These are phyloP conservation scores for Papilio glaucus DNA, from an alignment of 1,140 invertebrate genomes.

Conservation along the genomic window DNA sequence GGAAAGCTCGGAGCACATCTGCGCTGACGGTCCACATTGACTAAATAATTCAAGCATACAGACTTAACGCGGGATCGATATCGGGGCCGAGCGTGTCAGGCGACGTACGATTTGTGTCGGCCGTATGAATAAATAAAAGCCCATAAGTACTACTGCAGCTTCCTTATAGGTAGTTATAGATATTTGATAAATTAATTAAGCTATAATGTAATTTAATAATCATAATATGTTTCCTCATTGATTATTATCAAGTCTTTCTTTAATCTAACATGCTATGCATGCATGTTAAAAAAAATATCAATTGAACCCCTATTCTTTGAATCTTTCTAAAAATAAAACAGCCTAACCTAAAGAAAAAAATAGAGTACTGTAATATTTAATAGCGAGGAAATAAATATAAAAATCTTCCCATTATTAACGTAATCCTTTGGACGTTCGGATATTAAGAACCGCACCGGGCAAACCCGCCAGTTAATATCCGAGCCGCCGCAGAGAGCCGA, in stretches of 20 bases:
- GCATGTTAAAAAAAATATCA: no score
- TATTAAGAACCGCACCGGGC: conserved; percentile 14
- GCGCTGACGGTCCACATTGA: not conserved
- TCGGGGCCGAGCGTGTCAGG: not conserved
- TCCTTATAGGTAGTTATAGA: not conserved
- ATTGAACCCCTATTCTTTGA: no score
- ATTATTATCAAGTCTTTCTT: no score
- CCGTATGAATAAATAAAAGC: conserved; percentile 5
- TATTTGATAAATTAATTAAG: not conserved
- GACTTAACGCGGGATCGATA: conserved; percentile 1
- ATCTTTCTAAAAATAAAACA: no score
- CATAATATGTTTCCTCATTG: no score
- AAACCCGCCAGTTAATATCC: not conserved
- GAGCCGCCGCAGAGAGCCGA: not conserved
- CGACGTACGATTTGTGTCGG: not conserved
- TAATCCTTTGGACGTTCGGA: not conserved
- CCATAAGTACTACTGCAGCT: not conserved
- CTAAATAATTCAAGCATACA: conserved; percentile 11
- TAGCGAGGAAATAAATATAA: not conserved
- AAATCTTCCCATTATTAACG: conserved; percentile 1
- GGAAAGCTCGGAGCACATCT: not conserved
- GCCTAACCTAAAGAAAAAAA: no score
- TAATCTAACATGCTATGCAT: no score
- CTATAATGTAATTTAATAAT: no score
- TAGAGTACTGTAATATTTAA: no score